Evolutionary conservation across 2,888 invertebrate species (phyloP).

Genomic region (Theretra japonica): DNA sequence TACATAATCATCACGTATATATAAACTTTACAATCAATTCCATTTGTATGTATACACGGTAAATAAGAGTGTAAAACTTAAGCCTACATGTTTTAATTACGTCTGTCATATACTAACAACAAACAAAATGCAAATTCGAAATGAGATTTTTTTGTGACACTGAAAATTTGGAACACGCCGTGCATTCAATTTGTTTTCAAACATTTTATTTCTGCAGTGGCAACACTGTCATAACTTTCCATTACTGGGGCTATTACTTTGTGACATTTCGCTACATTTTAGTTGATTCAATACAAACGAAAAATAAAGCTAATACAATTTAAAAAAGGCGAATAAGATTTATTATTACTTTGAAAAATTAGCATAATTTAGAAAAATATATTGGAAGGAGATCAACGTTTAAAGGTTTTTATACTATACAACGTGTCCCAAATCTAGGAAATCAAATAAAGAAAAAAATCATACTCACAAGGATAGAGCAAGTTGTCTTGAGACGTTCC

Average conservation of each 20-base stretch:
- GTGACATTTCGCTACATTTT: neutral
- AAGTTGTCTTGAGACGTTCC: conserved; percentile 87
- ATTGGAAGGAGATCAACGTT: neutral
- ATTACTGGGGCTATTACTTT: neutral
- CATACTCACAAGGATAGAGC: conserved; percentile 86
- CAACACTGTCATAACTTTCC: neutral
- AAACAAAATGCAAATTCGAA: conserved; percentile 35
- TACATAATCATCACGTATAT: conserved; percentile 38
- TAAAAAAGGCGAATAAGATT: neutral
- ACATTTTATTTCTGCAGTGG: neutral
- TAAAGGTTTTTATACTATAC: neutral
- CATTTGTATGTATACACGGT: conserved; percentile 32
- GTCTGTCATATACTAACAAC: conserved; percentile 36
- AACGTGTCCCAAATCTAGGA: conserved; percentile 40
- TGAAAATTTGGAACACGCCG: conserved; percentile 38
- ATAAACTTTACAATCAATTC: conserved; percentile 32
- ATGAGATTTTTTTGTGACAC: conserved; percentile 45
- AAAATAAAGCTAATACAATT: neutral
- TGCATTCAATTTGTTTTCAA: neutral
- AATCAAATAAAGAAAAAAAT: conserved; percentile 40
- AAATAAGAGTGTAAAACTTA: conserved; percentile 28
- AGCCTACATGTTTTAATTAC: conserved; percentile 34
- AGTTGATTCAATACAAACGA: neutral
- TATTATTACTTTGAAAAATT: neutral
- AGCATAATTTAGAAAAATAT: neutral